A percentile compares a stretch with the other conserved stretches of the same genome.
Conservation (phyloP, 2,113 vertebrate genomes). For the Gracilinanus agilis region DNA sequence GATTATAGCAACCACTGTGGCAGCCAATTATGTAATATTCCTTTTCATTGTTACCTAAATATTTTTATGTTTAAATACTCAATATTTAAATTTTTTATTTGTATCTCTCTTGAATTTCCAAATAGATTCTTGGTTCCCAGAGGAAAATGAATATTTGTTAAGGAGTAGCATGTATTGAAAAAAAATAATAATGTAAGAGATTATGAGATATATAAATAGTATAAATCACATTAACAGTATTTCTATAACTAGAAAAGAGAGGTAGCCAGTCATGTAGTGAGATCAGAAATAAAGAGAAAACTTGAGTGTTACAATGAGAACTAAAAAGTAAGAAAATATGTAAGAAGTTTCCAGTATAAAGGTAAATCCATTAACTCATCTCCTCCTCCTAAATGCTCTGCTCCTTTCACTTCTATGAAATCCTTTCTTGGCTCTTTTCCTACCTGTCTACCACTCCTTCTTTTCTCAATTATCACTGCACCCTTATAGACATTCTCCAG, state of each 20-base stretch:
- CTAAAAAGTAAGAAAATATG: not conserved
- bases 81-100: not conserved
- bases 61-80: not conserved
- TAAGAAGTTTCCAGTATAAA: not conserved
- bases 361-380: not conserved
- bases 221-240: not conserved
- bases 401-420: not conserved
- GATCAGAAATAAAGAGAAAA: not conserved
- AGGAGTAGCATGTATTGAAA: not conserved
- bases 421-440: not conserved
- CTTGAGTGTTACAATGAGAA: not conserved
- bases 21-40: not conserved
- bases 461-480: not conserved
- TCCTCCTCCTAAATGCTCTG: not conserved
- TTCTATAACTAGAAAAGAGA: not conserved
- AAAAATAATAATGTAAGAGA: not conserved
- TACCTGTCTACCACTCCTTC: not conserved
- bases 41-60: not conserved
- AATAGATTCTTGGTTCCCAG: not conserved
- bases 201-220: not conserved
- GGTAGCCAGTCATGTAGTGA: not conserved
- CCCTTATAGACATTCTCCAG: not conserved
- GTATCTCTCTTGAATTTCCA: not conserved
- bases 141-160: not conserved
- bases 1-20: not conserved